Base-by-base conservation (phyloP, 2,888 invertebrate genomes). In the Perdita meconis region DNA sequence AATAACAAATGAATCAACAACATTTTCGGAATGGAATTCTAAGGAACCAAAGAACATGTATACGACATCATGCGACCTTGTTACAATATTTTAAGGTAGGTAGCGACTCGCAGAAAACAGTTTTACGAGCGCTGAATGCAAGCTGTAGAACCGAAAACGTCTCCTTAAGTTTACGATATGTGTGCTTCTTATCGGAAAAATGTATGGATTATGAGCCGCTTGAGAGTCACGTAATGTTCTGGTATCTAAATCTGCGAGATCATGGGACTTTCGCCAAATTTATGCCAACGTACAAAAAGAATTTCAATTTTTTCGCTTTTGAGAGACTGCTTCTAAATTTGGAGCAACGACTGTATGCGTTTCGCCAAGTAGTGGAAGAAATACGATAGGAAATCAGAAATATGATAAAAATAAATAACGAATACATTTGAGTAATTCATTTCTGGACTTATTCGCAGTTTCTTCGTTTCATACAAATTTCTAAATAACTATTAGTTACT, bases 161-260 rank as follows among this genome's bases (percentile, higher is more conserved):
- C 68, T 53, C 59, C 65, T 60, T 65, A 75, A 42, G 22, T 30
- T 44, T 34, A 47, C 50, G 72, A 59, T 60, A 60, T 65, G 65
- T 56, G 72, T 19, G 53, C 60, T 60, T 55, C 75, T 65, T 65
- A 65, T 72, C 75, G 75, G 60, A 72, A 72, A 60, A 75, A 75
- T 60, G 64, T 75, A 65, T 71, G 72, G 60, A 61, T 72, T 68
- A 72, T 68, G 72, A 68, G 72, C 47, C 53, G 59, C 30, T 47
- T 38, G 60, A 72, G 72, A 47, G 60, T 68, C 68, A 61, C 68
- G 72, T 72, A 72, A 68, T 68, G 72, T 68, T 55, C 72, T 40
- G 68, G 30, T 72, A 72, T 67, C 72, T 72, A 68, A 67, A 72
- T 72, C 72, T 68, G 72, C 44, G 40, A 71, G 57, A 66, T 59